phyloP scores from a whole-genome alignment of 2,113 vertebrate species.

The Passer domesticus region DNA sequence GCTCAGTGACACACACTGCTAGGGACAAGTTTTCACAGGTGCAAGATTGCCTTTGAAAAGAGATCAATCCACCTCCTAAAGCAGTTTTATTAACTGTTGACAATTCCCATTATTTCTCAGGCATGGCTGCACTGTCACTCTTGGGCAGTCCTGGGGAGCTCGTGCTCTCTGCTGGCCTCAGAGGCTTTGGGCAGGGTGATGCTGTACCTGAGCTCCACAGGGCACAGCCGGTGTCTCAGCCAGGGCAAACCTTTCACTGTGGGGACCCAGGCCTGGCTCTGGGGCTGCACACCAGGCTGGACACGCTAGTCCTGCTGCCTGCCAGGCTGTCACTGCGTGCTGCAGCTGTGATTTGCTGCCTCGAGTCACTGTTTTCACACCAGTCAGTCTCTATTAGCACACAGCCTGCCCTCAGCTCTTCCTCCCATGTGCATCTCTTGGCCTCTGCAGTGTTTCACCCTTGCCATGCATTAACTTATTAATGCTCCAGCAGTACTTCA shows the following conservation, averaged over 20 bases:
- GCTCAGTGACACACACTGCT: not conserved
- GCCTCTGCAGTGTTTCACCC: not conserved
- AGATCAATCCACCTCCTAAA: slow-evolving; percentile 15
- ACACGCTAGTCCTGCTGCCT: not conserved
- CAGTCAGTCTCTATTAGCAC: not conserved
- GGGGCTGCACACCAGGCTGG: not conserved
- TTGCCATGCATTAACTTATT: rapidly evolving
- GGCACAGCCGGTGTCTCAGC: not conserved
- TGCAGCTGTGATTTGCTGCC: not conserved
- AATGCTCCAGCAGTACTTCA: not conserved
- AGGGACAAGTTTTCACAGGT: slow-evolving; percentile 22
- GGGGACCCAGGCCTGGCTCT: not conserved
- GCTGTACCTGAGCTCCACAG: not conserved
- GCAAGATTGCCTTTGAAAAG: slow-evolving; percentile 8
- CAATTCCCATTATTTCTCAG: slow-evolving; percentile 49
- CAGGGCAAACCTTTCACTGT: not conserved
- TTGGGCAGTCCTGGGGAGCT: not conserved
- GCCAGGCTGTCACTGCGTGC: not conserved
- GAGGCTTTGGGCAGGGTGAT: not conserved
- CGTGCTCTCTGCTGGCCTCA: not conserved
- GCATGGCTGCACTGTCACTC: slow-evolving; percentile 2
- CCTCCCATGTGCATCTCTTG: not conserved
- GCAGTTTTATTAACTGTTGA: slow-evolving; percentile 55
- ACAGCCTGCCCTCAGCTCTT: not conserved
- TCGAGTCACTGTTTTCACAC: rapidly evolving